Base-by-base conservation (phyloP, 2,888 invertebrate species). In the Melanostoma mellinum region DNA sequence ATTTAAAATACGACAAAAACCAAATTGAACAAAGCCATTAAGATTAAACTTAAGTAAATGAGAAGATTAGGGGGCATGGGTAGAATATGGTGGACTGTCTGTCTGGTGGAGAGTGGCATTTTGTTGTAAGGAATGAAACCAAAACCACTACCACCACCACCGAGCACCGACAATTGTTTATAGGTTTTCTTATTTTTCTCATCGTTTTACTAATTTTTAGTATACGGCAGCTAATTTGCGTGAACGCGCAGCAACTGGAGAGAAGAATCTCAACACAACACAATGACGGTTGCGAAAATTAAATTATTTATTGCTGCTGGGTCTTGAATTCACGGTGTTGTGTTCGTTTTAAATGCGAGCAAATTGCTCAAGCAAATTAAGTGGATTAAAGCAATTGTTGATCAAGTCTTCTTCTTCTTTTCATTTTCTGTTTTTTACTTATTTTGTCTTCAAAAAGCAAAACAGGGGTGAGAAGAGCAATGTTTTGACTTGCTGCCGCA, bases 341-440 rank as follows among this genome's bases (percentile, higher is more conserved):
- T 65, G 48, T 73, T 52, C 63, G 36, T 81, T 61, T 76, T 76
- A 72, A 76, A 67, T 76, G 81, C 67, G 72, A 76, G 55, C 76
- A 76, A 78, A 60, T 78, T 78, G 78, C 72, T 78, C 72, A 68
- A 71, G 46, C 53, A 71, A 84, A 84, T 84, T 84, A 84, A 75
- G 75, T 79, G 67, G 84, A 84, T 79, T 79, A 84, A 79, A 63
- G 75, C 69, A 78, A 81, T 82, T 78, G 65, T 55, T 52, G 55
- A 63, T 68, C 35, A 63, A 60, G 6, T 44, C 56, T 65, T 61
- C 68, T 63, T 50, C 42, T 80, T 61, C 0, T 68, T 78, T 8
- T 36, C 20, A 20, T 65, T 40, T 40, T 52, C 10, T 71, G 20
- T 55, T 69, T 42, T 68, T 50, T 46, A 33, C 74, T 8, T 46